phyloP scores from a whole-genome alignment of 2,888 invertebrate species.

The Mythimna vitellina region DNA sequence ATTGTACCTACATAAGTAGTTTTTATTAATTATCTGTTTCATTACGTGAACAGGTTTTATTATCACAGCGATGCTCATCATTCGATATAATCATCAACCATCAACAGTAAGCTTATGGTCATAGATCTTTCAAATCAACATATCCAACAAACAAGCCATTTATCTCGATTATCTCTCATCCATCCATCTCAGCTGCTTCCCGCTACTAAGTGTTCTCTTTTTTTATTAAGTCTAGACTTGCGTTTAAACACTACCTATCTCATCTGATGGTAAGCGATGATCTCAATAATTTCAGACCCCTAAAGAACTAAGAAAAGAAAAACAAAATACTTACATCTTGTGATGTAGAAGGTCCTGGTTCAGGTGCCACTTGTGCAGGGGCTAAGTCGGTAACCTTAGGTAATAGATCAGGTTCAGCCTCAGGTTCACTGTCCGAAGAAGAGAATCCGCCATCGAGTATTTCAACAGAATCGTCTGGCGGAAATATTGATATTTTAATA shows the following conservation, averaged over 20 bases:
- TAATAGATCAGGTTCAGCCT: conserved; percentile 52
- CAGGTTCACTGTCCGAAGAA: conserved; percentile 75
- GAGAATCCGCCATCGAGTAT: conserved; percentile 65
- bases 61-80: not conserved
- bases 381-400: conserved; percentile 32
- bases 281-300: not conserved
- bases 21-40: no score
- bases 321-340: conserved; percentile 53
- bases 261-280: no score
- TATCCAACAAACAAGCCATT: no score
- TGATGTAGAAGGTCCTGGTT: conserved; percentile 71
- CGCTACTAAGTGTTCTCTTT: not conserved
- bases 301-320: not conserved
- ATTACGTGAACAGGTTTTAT: no score
- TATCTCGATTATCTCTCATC: not conserved
- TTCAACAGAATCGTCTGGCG: conserved; percentile 71
- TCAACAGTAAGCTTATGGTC: not conserved
- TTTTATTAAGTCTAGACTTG: no score
- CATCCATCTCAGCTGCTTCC: not conserved
- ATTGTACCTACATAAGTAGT: no score
- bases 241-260: no score
- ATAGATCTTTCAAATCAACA: not conserved
- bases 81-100: not conserved
- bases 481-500: not conserved
- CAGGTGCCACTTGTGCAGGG: conserved; percentile 58